Evolutionary conservation across 2,888 invertebrate genomes (phyloP), one percentile per base, ranked within the genome.

Genomic region (Microplitis deprimator): DNA sequence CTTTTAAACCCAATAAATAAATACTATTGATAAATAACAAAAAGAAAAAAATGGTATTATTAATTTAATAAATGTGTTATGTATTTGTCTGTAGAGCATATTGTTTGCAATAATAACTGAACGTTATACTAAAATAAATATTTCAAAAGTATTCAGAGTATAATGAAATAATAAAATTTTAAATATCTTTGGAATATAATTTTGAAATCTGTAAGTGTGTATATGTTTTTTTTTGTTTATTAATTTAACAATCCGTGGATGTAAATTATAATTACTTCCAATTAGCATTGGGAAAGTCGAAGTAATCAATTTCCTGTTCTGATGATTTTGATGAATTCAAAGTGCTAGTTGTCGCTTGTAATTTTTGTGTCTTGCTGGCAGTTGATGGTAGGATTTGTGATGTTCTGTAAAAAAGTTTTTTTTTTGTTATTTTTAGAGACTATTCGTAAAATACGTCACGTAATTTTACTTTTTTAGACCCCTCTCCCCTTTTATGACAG

Each of bases 301-400:
- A 89, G 79, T 89, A 89, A 84, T 90, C 89, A 82, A 89, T 90
- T 81, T 87, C 88, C 40, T 86, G 86, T 76, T 88, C 88, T 61
- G 85, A 82, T 50, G 86, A 84, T 71, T 84, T 87, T 70, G 83
- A 13, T 13, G 50, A 75, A n/a, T 84, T 81, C 13, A 83, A 80
- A 73, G 80, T 78, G n/a, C 80, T 75, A 39, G 83, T 79, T 65
- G 79, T 29, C 29, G 29, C 29, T 29, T 29, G 79, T 39, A 82
- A 73, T 75, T 85, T 86, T 78, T 85, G 83, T 82, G 75, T 85
- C 77, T 85, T 87, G 74, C 84, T 86, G 73, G 83, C 77, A 71
- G 85, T 86, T 79, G 89, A 81, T 75, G 87, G 86, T 76, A 89
- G 82, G 79, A 88, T 83, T 77, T 87, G 84, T 70, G 85, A 82